Evolutionary conservation across 2,888 invertebrate species (phyloP).

Genomic region (Eledona agricola): DNA sequence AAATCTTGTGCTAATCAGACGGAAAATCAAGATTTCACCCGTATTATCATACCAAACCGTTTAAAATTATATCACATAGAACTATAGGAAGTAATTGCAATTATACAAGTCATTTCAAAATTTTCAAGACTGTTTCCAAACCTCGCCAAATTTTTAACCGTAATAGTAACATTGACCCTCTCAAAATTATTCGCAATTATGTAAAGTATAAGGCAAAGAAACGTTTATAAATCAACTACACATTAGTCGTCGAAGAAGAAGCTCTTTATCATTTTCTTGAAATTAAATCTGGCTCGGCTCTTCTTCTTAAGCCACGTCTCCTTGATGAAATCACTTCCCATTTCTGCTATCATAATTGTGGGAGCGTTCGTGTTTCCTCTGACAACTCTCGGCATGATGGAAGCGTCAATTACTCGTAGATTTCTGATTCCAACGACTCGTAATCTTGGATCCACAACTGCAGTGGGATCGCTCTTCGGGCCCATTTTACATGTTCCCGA

Average conservation of each 20-base stretch:
- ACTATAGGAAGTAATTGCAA: too few relatives aligned
- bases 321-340: slow-evolving; percentile 60
- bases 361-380: slow-evolving; percentile 63
- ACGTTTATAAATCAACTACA: too few relatives aligned
- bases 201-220: too few relatives aligned
- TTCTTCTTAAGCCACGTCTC: slow-evolving; percentile 42
- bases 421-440: slow-evolving; percentile 70
- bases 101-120: too few relatives aligned
- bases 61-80: too few relatives aligned
- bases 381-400: slow-evolving; percentile 72
- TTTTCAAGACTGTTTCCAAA: too few relatives aligned
- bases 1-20: too few relatives aligned
- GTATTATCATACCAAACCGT: too few relatives aligned
- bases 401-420: slow-evolving; percentile 74
- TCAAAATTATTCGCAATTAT: too few relatives aligned
- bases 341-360: slow-evolving; percentile 61
- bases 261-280: slow-evolving; percentile 11
- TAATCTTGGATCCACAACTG: slow-evolving; percentile 73
- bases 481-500: slow-evolving; percentile 78
- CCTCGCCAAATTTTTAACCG: too few relatives aligned
- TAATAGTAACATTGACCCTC: too few relatives aligned
- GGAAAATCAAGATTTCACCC: too few relatives aligned
- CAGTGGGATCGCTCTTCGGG: slow-evolving; percentile 67
- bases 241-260: slow-evolving; percentile 5
- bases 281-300: slow-evolving; percentile 3